Evolutionary conservation across 2,797 vertebrate genomes (phyloP).

Genomic region (Chaenodraco wilsoni): DNA sequence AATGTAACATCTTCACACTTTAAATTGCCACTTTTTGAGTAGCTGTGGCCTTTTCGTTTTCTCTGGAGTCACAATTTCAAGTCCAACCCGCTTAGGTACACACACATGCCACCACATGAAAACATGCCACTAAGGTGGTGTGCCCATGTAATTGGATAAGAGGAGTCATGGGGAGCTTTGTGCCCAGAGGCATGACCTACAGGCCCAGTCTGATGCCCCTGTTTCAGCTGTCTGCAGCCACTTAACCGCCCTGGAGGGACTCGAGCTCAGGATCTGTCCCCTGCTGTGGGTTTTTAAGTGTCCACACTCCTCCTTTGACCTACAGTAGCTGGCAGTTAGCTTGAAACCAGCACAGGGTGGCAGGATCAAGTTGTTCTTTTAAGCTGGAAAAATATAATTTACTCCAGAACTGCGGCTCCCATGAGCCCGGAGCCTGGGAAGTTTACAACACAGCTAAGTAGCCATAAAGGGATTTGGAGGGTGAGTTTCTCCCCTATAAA

Average conservation of each 20-base stretch:
- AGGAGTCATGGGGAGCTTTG: conserved; percentile 70
- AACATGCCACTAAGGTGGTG: conserved; percentile 42
- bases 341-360: conserved; percentile 10
- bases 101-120: conserved; percentile 11
- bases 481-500: conserved; percentile 39
- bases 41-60: neutral
- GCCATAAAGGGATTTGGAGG: conserved; percentile 66
- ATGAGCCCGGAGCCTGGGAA: conserved; percentile 33
- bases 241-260: conserved; percentile 35
- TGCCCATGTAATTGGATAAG: conserved; percentile 72
- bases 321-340: neutral
- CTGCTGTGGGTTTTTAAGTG: conserved; percentile 15
- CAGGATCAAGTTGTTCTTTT: conserved; percentile 32
- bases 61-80: neutral
- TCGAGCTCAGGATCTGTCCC: conserved; percentile 19
- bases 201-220: conserved; percentile 36
- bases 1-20: neutral
- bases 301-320: conserved; percentile 42
- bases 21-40: neutral
- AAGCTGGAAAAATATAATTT: conserved; percentile 54
- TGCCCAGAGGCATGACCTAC: conserved; percentile 42
- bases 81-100: neutral
- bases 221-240: conserved; percentile 42
- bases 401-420: conserved; percentile 47
- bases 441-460: conserved; percentile 67